phyloP scores from a whole-genome alignment of 2,113 vertebrate genomes.

The Hyperopisus bebe region DNA sequence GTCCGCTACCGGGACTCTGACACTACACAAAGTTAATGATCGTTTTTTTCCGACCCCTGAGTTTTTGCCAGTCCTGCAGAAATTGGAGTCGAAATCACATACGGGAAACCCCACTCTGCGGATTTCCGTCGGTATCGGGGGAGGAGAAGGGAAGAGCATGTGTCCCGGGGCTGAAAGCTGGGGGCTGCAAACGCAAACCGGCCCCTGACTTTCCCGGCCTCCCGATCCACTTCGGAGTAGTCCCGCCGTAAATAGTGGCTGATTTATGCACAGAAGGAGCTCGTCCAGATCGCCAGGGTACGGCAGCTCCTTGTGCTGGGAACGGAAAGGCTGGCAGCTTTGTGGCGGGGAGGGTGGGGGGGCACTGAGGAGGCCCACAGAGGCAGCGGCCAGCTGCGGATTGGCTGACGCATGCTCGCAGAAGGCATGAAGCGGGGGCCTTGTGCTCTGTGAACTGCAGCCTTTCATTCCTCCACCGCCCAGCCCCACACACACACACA shows the following conservation, averaged over 20 bases:
- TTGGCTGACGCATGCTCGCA: background rate
- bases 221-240: background rate
- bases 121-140: background rate
- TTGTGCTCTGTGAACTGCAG: background rate
- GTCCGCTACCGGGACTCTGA: background rate
- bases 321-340: constrained; percentile 13
- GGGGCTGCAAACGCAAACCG: background rate
- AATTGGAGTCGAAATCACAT: constrained; percentile 27
- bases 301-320: constrained; percentile 8
- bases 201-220: constrained; percentile 1
- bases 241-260: constrained; percentile 27
- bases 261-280: constrained; percentile 36
- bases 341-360: background rate
- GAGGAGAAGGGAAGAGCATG: background rate
- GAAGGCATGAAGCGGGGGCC: background rate
- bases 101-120: background rate
- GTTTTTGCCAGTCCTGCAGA: constrained; percentile 36
- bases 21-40: background rate
- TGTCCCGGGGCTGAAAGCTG: background rate
- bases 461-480: background rate
- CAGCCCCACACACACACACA: background rate
- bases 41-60: background rate
- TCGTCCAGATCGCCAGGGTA: constrained; percentile 15
- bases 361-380: background rate
- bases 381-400: background rate